A percentile compares a stretch with the other conserved stretches of the same genome.
These are phyloP conservation scores for Dryadula phaetusa DNA, from an alignment of 2,888 invertebrate genomes.

Conservation along the genomic window DNA sequence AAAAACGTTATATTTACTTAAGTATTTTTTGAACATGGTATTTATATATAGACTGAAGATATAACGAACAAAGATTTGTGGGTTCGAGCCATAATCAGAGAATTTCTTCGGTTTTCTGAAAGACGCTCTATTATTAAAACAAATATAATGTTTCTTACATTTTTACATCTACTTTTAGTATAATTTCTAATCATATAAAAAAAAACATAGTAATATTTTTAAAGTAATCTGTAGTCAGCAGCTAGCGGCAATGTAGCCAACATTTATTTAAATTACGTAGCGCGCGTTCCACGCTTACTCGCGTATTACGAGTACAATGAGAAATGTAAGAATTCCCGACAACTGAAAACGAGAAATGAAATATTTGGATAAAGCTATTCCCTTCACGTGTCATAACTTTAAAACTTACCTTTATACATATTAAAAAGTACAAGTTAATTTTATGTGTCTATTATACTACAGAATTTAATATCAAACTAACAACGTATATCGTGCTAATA, in stretches of 20 bases:
- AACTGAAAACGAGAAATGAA: constrained; percentile 9
- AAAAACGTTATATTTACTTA: too few relatives aligned
- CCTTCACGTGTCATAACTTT: background rate
- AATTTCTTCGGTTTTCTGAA: too few relatives aligned
- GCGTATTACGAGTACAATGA: constrained; percentile 11
- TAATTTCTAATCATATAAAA: background rate
- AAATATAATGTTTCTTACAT: too few relatives aligned
- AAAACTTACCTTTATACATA: background rate
- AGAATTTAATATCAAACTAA: too few relatives aligned
- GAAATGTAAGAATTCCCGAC: constrained; percentile 12
- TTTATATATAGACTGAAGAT: too few relatives aligned
- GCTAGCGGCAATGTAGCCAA: background rate
- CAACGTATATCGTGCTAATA: too few relatives aligned
- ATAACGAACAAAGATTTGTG: too few relatives aligned
- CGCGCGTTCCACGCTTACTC: background rate
- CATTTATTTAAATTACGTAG: constrained; percentile 18
- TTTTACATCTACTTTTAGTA: too few relatives aligned
- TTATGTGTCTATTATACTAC: background rate
- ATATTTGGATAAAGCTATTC: constrained; percentile 13
- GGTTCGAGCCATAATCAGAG: too few relatives aligned
- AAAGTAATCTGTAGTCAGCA: background rate
- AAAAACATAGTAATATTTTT: background rate
- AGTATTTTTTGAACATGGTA: too few relatives aligned
- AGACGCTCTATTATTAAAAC: too few relatives aligned
- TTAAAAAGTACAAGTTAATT: background rate